Base-by-base conservation (phyloP, 1,140 invertebrate species). In the Brachionus koreanus region DNA sequence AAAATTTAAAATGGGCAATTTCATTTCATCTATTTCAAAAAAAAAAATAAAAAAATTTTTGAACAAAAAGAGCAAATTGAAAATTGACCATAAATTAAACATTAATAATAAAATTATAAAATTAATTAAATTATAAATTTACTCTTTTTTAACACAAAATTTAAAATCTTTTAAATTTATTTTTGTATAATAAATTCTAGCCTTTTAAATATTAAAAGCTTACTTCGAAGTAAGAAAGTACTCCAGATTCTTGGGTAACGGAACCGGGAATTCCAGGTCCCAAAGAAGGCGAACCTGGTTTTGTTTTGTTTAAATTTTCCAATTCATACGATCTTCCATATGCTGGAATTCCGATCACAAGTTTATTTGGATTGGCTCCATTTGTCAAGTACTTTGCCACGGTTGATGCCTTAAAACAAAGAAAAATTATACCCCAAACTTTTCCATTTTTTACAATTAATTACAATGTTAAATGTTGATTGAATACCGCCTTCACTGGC, bases 211-310 rank as follows among this genome's bases (percentile, higher is more conserved):
- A n/a, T n/a, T n/a, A n/a, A 57, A 46, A 46, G n/a, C n/a, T 5
- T 79, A 79, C 76, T 35, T 79, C 76, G 57, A 61, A 79, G 61
- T 79, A 79, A 61, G 76, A 79, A 3, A 79, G 39, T n/a, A 79
- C 76, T 7, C 76, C 76, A 9, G 6, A 3, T 43, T 79, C 76
- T 43, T 79, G 35, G 12, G 76, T 79, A 25, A 61, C 16, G 5
- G 5, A 10, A 37, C 76, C 76, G 16, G 76, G 33, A 9, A 43
- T 19, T 4, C 12, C 76, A 25, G 35, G 61, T 25, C 76, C 76
- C 10, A 33, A 3, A 9, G n/a, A 19, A 16, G 33, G 23, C 19
- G n/a, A 25, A 6, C 76, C 76, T 10, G 49, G 12, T 16, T n/a
- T 63, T 12, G 29, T 79, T 3, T n/a, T n/a, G 13, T 79, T 33